These are phyloP conservation scores for Mylabris sibirica DNA, from an alignment of 2,888 invertebrate genomes.

Conservation along the genomic window DNA sequence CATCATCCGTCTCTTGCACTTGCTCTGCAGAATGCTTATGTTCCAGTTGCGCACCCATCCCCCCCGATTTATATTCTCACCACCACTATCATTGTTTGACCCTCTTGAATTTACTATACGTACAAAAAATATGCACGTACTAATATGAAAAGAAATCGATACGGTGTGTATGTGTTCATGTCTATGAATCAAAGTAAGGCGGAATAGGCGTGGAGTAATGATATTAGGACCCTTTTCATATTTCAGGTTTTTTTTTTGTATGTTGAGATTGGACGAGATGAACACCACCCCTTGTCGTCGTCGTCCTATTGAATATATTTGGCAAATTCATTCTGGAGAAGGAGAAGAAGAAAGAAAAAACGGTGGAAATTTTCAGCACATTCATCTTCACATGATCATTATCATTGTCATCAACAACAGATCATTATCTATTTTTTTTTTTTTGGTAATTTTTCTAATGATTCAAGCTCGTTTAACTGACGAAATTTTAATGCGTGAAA, in stretches of 20 bases:
- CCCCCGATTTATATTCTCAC: constrained; percentile 20
- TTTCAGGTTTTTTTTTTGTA: neutral
- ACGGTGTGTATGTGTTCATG: neutral
- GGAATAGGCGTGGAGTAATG: neutral
- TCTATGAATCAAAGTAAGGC: neutral
- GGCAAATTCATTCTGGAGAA: neutral
- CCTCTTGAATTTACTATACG: constrained; percentile 11
- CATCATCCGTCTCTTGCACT: constrained; percentile 49
- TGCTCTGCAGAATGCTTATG: constrained; percentile 47
- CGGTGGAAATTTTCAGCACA: neutral
- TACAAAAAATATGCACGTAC: constrained; percentile 18
- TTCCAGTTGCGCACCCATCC: constrained; percentile 23
- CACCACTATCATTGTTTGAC: neutral
- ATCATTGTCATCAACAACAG: neutral
- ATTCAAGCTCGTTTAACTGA: neutral
- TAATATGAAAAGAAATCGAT: constrained; percentile 17
- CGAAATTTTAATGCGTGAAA: neutral
- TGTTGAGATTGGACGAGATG: constrained; percentile 10
- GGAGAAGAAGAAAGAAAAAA: neutral
- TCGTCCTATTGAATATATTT: constrained; percentile 13
- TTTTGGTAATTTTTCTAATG: neutral
- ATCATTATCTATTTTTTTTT: neutral
- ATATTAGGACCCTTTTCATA: constrained; percentile 20
- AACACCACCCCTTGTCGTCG: constrained; percentile 18
- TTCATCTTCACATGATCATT: neutral